Base-by-base conservation (phyloP, 1,140 invertebrate genomes). In the Plutomurus gul region DNA sequence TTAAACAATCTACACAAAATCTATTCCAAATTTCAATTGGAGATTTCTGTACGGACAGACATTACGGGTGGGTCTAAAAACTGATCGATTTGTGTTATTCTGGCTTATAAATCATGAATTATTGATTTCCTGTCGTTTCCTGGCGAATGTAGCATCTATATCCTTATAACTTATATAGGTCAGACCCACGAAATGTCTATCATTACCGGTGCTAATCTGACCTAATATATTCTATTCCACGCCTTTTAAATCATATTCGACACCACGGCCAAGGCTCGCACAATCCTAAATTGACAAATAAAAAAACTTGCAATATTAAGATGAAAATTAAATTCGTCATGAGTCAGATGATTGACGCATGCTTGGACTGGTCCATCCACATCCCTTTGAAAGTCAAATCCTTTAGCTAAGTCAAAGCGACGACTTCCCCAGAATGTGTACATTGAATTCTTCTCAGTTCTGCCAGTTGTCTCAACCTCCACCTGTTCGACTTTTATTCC, bases 351-450 rank as follows among this genome's bases (percentile, higher is more conserved):
- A 1, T 90, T 92, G 85, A 93, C 90, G 6, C 89, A 87, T 0
- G 91, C 91, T 40, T 92, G 89, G 25, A 94, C 89, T n/a, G 90
- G 85, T 33, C 92, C 92, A 0, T 92, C 91, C 46, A 90, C 89
- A 13, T 4, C 18, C 13, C 73, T 47, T 33, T 18, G 5, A 84
- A 94, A 94, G 85, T 94, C 93, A 78, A 94, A 88, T 7, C 93
- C 93, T 20, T 92, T 88, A 0, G 91, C 91, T n/a, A 94, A 84
- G 82, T 94, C 91, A 39, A 94, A 86, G 20, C 91, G 90, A 70
- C 92, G 92, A 78, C 92, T 89, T 86, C 90, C 90, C 92, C 93
- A 94, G 85, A 90, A 91, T 1, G 92, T 93, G 75, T 85, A 85
- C 8, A 89, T 78, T 47, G 80, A 47, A 77, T 88, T 88, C 3